A percentile compares a stretch with the other conserved stretches of the same genome.
Evolutionary conservation across 2,888 invertebrate species (phyloP).

Genomic region (Scelioninae gen. 2): DNA sequence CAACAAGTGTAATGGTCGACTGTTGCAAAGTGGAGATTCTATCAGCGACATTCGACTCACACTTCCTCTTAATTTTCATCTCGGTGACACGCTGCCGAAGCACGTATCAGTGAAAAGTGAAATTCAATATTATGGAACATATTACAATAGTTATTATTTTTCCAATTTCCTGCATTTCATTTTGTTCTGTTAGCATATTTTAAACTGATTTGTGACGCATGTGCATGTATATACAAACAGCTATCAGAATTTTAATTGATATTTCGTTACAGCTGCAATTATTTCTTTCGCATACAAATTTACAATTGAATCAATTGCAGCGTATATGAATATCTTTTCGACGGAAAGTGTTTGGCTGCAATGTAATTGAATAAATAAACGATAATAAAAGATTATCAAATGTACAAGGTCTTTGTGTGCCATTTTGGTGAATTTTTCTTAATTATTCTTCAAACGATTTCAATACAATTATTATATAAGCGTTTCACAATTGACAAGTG

Average conservation of each 20-base stretch:
- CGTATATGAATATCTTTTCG: background rate
- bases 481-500: too few relatives aligned
- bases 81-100: slow-evolving; percentile 42
- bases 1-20: slow-evolving; percentile 34
- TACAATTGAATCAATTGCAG: background rate
- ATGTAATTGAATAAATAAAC: background rate
- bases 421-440: background rate
- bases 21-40: slow-evolving; percentile 44
- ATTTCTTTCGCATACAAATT: background rate
- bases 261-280: slow-evolving; percentile 29
- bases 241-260: too few relatives aligned
- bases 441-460: too few relatives aligned
- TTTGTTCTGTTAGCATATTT: slow-evolving; percentile 9
- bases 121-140: slow-evolving; percentile 52
- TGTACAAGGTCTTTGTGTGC: too few relatives aligned
- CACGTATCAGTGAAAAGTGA: slow-evolving; percentile 54
- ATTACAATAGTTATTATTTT: slow-evolving; percentile 31
- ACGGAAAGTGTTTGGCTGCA: background rate
- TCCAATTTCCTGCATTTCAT: slow-evolving; percentile 29
- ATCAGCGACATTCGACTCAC: slow-evolving; percentile 54
- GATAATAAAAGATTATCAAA: background rate
- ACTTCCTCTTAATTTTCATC: slow-evolving; percentile 56
- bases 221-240: background rate
- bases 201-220: slow-evolving; percentile 17
- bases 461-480: too few relatives aligned